Base-by-base conservation (phyloP, 2,888 invertebrate genomes). In the Lochmaea capreae region DNA sequence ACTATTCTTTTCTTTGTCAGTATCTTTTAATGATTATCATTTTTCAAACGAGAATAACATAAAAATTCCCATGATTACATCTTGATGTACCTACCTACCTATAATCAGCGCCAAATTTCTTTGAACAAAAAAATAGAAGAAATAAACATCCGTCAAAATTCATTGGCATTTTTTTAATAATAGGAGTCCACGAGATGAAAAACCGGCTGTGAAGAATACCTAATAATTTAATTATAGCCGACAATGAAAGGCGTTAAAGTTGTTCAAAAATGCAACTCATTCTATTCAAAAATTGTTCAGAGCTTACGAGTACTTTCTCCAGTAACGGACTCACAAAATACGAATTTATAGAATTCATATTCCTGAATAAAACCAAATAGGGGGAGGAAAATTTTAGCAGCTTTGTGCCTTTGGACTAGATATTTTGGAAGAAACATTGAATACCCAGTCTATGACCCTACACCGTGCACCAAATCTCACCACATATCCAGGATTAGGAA, bases 151-250 rank as follows among this genome's bases (percentile, higher is more conserved):
- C 54, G 39, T 54, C 59, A 62, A 42, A 62, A 26, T 49, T 46
- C 67, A 26, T 39, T 57, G 52, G 16, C 16, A 71, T 71, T 62
- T 71, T 43, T 43, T 43, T 71, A 67, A 58, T 75, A 72, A 75
- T 75, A 68, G 71, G 58, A 69, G 72, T 69, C 22, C 43, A 18
- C 54, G 43, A 62, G 69, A 33, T 57, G 72, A 66, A 72, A 74
- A 58, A 71, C 66, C 72, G 54, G 63, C 67, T 52, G 65, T 63
- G 66, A 74, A 78, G 73, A 78, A 77, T 76, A 77, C 71, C 72
- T 71, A 78, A 78, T 77, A 77, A 77, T 78, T 78, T 78, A 76
- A 78, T 78, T 77, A 78, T 77, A 67, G 69, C 65, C 67, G 68
- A 73, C 59, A 66, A 71, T 72, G 67, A 75, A 74, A 77, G 78